These are phyloP conservation scores for Solenopsis fugax DNA, from an alignment of 1,140 invertebrate species.

Conservation along the genomic window DNA sequence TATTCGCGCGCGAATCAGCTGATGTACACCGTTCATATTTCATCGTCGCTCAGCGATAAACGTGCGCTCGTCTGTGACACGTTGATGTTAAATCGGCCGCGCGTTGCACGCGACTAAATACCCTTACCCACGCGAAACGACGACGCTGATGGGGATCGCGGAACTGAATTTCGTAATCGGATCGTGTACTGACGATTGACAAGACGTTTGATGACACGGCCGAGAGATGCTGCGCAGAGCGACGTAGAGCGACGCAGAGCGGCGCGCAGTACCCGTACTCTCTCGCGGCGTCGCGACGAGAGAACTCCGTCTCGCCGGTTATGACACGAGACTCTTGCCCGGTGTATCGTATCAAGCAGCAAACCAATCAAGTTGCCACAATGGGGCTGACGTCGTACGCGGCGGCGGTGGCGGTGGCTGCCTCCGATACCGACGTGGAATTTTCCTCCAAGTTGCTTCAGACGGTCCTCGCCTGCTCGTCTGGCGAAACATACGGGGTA, in stretches of 20 bases:
- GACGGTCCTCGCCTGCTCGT: conserved; percentile 30
- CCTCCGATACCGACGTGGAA: conserved; percentile 44
- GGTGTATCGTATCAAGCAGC: conserved; percentile 67
- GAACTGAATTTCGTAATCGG: conserved; percentile 44
- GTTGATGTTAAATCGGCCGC: conserved; percentile 27
- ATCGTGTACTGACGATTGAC: conserved; percentile 45
- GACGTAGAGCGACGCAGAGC: too few relatives aligned
- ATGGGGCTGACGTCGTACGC: conserved; percentile 54
- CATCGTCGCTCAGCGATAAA: not conserved
- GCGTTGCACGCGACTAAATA: conserved; percentile 16
- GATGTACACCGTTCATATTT: not conserved
- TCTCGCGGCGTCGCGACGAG: conserved; percentile 2
- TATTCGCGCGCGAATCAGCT: not conserved
- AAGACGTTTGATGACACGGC: conserved; percentile 35
- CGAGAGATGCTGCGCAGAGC: not conserved
- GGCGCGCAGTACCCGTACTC: not conserved
- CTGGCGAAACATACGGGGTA: not conserved
- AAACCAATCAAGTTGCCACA: conserved; percentile 71
- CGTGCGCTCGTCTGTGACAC: not conserved
- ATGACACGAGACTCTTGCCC: conserved; percentile 50
- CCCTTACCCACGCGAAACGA: not conserved
- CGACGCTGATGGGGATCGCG: not conserved
- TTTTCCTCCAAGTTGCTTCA: conserved; percentile 57
- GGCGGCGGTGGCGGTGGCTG: conserved; percentile 49
- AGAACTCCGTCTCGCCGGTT: conserved; percentile 37